Base-by-base conservation (phyloP, 1,140 invertebrate genomes). In the Diabrotica virgifera region DNA sequence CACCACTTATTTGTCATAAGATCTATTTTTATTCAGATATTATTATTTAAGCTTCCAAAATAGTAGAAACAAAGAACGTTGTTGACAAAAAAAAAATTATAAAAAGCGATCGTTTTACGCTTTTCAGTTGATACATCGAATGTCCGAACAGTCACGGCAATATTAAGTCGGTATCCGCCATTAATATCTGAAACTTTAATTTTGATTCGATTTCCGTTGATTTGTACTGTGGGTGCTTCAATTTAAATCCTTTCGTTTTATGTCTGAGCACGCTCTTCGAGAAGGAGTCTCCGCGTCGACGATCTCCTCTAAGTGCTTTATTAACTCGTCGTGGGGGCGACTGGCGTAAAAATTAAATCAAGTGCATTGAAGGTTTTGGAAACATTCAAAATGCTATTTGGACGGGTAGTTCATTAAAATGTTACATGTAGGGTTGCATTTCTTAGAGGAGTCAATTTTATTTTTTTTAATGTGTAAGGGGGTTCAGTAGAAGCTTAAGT, bases 171-270 rank as follows among this genome's bases (percentile, higher is more conserved):
- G 55, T 36, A 36, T 36, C 36, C 36, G 6, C 55, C 55, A 57
- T 57, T 57, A 57, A 36, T 37, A 24, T 57, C 36, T n/a, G 55
- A 12, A 57, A 57, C 55, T 36, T 57, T 57, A 24, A 57, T 37
- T 57, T 36, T 57, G 12, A 57, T 57, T 57, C 55, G 55, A 57
- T 57, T 57, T 57, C 12, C 55, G 55, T 57, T 57, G 55, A 57
- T 57, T 46, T 57, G 11, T 57, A 12, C 36, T 36, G 55, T 37
- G 36, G 55, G 55, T 24, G 36, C 24, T 12, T n/a, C 11, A 37
- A 36, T 57, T 36, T 7, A 37, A 57, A 57, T 57, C 55, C 36
- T 36, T 57, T n/a, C 55, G 36, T n/a, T 57, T 57, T 37, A 57
- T 57, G 55, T 37, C 55, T 57, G 55, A 12, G 55, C 55, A 57